Conservation (phyloP, 2,888 invertebrate genomes). For the Ochropleura leucogaster region DNA sequence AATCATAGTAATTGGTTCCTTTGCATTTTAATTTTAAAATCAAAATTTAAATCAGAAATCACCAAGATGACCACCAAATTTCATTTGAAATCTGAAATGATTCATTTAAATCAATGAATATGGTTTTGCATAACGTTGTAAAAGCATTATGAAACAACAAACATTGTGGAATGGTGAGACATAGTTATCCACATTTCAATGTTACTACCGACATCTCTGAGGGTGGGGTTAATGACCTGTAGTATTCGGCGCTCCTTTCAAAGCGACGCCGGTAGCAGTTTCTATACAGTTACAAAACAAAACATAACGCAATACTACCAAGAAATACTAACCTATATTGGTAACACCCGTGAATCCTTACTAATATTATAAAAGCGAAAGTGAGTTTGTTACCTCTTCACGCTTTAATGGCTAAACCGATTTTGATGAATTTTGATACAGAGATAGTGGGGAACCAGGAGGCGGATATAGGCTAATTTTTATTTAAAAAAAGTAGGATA, state of each 20-base stretch:
- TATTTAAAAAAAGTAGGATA: no score
- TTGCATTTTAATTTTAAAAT: neutral
- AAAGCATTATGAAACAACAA: neutral
- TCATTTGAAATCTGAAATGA: neutral
- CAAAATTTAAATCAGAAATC: neutral
- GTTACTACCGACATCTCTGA: neutral
- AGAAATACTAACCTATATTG: neutral
- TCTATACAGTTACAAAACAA: conserved; percentile 1
- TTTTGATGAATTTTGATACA: no score
- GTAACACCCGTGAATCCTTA: conserved; percentile 9
- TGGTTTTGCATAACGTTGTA: neutral
- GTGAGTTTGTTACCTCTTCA: no score
- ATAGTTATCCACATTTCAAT: neutral
- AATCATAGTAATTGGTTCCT: neutral
- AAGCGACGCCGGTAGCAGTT: neutral
- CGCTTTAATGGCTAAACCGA: no score
- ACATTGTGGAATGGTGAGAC: neutral
- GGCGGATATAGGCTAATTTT: no score
- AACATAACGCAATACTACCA: neutral
- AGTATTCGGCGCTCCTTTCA: neutral
- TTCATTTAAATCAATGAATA: neutral
- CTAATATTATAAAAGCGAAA: no score
- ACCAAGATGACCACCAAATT: neutral
- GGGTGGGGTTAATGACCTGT: neutral
- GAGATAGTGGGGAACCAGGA: no score